phyloP scores from a whole-genome alignment of 2,113 vertebrate species.

The Struthidea cinerea region DNA sequence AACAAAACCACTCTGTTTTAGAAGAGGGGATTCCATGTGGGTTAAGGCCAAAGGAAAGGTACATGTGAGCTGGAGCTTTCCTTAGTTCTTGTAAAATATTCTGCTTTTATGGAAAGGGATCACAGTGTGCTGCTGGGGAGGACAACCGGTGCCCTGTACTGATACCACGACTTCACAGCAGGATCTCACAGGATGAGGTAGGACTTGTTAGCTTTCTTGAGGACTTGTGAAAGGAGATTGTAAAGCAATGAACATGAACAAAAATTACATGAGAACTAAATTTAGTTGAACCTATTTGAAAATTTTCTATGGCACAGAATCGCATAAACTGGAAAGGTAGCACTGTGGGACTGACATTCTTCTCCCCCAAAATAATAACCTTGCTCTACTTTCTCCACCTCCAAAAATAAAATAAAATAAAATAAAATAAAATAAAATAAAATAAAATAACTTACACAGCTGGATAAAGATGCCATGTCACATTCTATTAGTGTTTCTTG shows the following conservation, averaged over 20 bases:
- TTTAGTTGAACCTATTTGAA: neutral
- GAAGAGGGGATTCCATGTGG: neutral
- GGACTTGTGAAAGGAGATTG: neutral
- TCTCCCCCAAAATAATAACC: neutral
- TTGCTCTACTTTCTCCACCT: neutral
- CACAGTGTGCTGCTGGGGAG: neutral
- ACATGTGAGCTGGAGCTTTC: neutral
- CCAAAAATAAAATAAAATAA: neutral
- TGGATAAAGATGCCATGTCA: neutral
- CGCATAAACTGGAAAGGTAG: slow-evolving; percentile 42
- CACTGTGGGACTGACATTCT: slow-evolving; percentile 22
- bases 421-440: neutral
- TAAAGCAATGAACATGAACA: neutral
- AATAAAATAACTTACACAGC: neutral
- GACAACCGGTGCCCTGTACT: neutral
- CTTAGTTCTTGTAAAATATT: neutral
- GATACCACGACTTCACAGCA: neutral
- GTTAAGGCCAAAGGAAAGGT: neutral
- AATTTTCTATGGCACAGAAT: slow-evolving; percentile 50
- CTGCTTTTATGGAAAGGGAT: neutral
- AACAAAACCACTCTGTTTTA: neutral
- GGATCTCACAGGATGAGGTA: neutral
- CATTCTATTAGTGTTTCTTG: neutral
- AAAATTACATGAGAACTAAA: neutral
- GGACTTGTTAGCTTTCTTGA: neutral